Evolutionary conservation across 2,888 invertebrate genomes (phyloP), one percentile per base, ranked within the genome.

Genomic region (Kryphioiulus occultus): DNA sequence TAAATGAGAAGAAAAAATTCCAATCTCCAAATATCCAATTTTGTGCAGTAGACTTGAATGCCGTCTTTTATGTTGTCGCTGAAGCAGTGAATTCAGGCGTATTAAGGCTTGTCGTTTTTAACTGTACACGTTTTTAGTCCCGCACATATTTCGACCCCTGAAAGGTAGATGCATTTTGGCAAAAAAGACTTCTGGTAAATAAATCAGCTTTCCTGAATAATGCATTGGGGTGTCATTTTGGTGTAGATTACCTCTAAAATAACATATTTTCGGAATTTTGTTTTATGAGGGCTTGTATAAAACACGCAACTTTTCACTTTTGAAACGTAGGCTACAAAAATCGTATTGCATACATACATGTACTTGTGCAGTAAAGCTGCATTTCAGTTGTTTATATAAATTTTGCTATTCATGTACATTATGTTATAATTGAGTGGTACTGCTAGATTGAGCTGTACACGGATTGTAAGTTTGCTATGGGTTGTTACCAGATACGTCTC

Each of bases 1-100:
- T 78, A 78, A 78, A 78, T 26, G 30, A 30, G 30, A 78, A 30
- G 78, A 78, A 30, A 78, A 68, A 68, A 68, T 26, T 26, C 53
- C 53, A 53, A 68, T 26, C 78, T 78, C 30, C 78, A 53, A 78
- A 78, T 78, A 78, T 78, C 78, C 78, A 78, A 78, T 78, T 78
- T 78, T 78, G 78, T 78, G 78, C 78, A 78, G 78, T 15, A 78
- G 78, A 78, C 78, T 10, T 78, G 78, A 78, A 78, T 78, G 78
- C 22, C 78, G 78, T 78, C 78, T 78, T 78, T 78, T 15, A 78
- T 78, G 12, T 78, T 78, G 30, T 30, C 78, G 78, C 26, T 78
- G 12, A 30, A 78, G n/a, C n/a, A n/a, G n/a, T n/a, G n/a, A 78
- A 78, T 78, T 30, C 78, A 78, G 78, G 30, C 78, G 26, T 22